These are phyloP conservation scores for Callorhinus ursinus DNA, from an alignment of 2,113 vertebrate species.

Conservation along the genomic window DNA sequence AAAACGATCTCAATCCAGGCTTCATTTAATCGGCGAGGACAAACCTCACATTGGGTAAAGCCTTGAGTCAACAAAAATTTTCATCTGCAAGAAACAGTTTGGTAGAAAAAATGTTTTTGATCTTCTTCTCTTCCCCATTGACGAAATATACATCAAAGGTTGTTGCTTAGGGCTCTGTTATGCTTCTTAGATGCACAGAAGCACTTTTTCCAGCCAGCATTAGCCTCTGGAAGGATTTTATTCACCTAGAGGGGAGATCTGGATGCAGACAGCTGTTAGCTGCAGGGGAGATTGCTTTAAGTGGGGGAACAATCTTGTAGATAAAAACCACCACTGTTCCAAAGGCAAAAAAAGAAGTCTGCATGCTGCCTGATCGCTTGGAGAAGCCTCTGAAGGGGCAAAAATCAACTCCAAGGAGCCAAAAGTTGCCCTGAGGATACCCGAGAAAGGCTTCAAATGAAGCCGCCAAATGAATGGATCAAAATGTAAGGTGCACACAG, in stretches of 20 bases:
- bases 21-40: slow-evolving; percentile 48
- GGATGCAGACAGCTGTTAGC: slow-evolving; percentile 64
- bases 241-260: slow-evolving; percentile 64
- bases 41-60: slow-evolving; percentile 49
- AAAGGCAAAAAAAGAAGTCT: neutral
- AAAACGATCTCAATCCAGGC: neutral
- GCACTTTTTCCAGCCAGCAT: slow-evolving; percentile 22
- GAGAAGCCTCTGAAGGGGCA: neutral
- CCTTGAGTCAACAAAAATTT: slow-evolving; percentile 59
- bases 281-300: slow-evolving; percentile 50
- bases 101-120: slow-evolving; percentile 13
- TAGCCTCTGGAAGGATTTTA: slow-evolving; percentile 66
- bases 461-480: neutral
- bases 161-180: slow-evolving; percentile 48
- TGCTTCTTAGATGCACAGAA: slow-evolving; percentile 45
- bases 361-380: neutral
- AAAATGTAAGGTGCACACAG: neutral
- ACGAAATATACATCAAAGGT: slow-evolving; percentile 73
- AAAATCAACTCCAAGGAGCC: neutral
- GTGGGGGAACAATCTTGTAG: slow-evolving; percentile 10
- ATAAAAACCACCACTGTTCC: slow-evolving; percentile 57
- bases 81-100: slow-evolving; percentile 51
- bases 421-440: neutral
- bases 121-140: slow-evolving; percentile 34
- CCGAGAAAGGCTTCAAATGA: neutral